Base-by-base conservation (phyloP, 2,888 invertebrate species). In the Patella ulyssiponensis region DNA sequence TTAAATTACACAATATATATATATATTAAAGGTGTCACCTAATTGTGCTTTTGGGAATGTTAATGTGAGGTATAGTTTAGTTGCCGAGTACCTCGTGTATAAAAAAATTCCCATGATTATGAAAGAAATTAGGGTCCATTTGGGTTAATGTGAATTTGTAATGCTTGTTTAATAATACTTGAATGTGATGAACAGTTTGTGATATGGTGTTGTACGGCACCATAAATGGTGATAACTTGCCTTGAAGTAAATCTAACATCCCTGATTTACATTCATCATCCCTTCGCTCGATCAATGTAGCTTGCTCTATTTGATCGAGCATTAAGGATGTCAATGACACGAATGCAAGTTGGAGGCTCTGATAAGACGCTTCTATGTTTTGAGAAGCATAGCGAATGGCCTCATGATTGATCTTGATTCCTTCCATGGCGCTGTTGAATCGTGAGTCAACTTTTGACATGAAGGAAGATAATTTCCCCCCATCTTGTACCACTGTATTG, bases 41-140 rank as follows among this genome's bases (percentile, higher is more conserved):
- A 33, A 33, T 33, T 33, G 33, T 20, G 69, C 53, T 15, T 73
- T 51, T 20, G 71, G 76, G 64, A 72, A 64, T 64, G 58, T 56
- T 11, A 76, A 15, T 33, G 76, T 72, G 33, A 72, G 5, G n/a
- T 76, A 76, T 17, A 76, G 15, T 12, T 56, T 56, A 14, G 71
- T 72, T 5, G 33, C 33, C 14, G 33, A 72, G 27, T 72, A 58
- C 20, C 76, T 9, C 12, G 44, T 23, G 11, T 51, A 56, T n/a
- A 76, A 11, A 64, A 64, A 76, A 64, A 17, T 75, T 75, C 5
- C 33, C 69, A 52, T 69, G 53, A 27, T 27, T 27, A 51, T 76
- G 72, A n/a, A 56, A 76, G 20, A 56, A 72, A 27, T 23, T 17
- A n/a, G 72, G 72, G 52, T 76, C 23, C 14, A 54, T 52, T 4